A percentile compares a stretch with the other conserved stretches of the same genome.
phyloP scores from a whole-genome alignment of 2,888 invertebrate genomes.

The Heliconius cydno region DNA sequence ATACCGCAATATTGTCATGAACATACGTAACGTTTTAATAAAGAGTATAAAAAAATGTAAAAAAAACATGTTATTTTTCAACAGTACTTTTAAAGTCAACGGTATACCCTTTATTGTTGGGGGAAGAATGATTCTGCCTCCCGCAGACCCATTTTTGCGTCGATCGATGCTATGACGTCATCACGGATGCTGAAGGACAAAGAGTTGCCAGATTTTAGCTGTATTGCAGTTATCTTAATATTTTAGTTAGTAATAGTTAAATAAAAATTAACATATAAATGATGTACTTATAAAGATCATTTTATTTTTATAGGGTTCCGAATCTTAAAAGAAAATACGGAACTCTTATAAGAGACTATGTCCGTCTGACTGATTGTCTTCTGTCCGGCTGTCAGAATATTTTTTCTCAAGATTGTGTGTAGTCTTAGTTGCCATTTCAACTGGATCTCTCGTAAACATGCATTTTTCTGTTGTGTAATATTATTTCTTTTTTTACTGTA shows the following conservation, averaged over 20 bases:
- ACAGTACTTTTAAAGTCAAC: conserved; percentile 39
- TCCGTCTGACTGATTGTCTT: not conserved
- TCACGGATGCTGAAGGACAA: conserved; percentile 56
- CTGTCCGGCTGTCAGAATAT: not conserved
- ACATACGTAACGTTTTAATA: conserved; percentile 16
- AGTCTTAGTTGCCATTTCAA: not conserved
- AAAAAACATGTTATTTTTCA: conserved; percentile 18
- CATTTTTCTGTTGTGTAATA: too few species aligned
- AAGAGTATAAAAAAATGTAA: not conserved
- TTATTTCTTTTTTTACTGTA: too few species aligned
- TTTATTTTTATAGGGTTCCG: not conserved
- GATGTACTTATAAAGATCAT: not conserved
- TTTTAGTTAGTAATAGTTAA: not conserved
- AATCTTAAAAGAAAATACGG: not conserved
- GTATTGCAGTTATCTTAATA: conserved; percentile 1
- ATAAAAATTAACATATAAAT: not conserved
- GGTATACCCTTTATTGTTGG: conserved; percentile 45
- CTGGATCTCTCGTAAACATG: too few species aligned
- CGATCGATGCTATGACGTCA: conserved; percentile 81
- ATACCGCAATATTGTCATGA: conserved; percentile 12
- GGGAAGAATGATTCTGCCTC: conserved; percentile 44
- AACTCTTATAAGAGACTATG: too few species aligned
- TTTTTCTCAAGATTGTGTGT: not conserved
- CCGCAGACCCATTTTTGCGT: conserved; percentile 54
- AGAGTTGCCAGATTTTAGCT: conserved; percentile 28